Evolutionary conservation across 1,140 invertebrate genomes (phyloP).

Genomic region (Bombus pyrosoma): DNA sequence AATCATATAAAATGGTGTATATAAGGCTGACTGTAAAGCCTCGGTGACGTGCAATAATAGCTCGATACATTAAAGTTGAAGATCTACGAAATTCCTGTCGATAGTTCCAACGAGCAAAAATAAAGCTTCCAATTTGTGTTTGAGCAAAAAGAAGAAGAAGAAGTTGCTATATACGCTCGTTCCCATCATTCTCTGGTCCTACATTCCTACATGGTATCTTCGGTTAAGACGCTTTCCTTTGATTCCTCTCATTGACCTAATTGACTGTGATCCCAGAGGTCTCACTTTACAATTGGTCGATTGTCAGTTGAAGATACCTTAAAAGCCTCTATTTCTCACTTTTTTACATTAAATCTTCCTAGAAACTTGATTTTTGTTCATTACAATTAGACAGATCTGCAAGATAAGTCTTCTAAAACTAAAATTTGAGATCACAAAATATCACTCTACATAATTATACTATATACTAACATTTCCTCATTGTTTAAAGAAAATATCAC

Average conservation of each 20-base stretch:
- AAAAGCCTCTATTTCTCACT: not conserved
- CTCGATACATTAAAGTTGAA: not conserved
- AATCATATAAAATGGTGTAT: not conserved
- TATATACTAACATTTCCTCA: no score
- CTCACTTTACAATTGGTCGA: not conserved
- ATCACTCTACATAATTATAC: no score
- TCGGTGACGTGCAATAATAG: not conserved
- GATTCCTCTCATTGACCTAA: conserved; percentile 1
- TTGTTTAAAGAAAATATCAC: no score
- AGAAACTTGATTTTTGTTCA: not conserved
- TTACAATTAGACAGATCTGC: not conserved
- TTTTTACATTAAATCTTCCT: not conserved
- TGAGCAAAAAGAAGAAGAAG: not conserved
- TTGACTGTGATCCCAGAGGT: conserved; percentile 1
- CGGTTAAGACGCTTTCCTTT: not conserved
- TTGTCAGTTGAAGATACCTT: not conserved
- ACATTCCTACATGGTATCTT: not conserved
- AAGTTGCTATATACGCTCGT: not conserved
- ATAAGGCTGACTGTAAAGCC: no score
- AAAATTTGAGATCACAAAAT: not conserved
- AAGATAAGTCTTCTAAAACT: not conserved
- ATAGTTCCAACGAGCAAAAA: not conserved
- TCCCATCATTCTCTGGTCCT: not conserved
- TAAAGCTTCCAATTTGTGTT: not conserved
- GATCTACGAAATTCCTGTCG: not conserved